A percentile compares a stretch with the other conserved stretches of the same genome.
These are phyloP conservation scores for Lepus europaeus DNA, from an alignment of 2,113 vertebrate genomes.

Conservation along the genomic window DNA sequence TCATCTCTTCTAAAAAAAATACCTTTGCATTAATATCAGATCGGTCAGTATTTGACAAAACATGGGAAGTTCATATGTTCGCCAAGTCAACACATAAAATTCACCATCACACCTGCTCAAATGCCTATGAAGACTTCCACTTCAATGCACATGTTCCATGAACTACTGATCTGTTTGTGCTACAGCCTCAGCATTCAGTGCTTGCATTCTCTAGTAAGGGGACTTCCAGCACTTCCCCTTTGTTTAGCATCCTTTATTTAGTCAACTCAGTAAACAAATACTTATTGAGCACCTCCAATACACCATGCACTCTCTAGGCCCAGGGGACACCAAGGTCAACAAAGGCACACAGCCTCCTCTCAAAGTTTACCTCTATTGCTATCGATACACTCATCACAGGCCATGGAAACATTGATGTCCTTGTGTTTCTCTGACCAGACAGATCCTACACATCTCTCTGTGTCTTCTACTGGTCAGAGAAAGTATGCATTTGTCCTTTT, in stretches of 20 bases:
- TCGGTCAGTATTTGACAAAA: not conserved
- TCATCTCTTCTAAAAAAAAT: not conserved
- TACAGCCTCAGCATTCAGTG: not conserved
- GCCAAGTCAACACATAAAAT: not conserved
- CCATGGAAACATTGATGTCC: not conserved
- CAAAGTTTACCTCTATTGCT: not conserved
- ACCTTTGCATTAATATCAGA: not conserved
- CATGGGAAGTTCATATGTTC: not conserved
- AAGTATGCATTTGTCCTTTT: not conserved
- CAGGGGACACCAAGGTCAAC: not conserved
- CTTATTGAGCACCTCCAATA: not conserved
- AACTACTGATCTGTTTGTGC: not conserved
- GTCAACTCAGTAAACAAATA: not conserved
- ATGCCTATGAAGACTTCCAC: not conserved
- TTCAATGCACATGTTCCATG: not conserved
- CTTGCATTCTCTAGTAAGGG: not conserved
- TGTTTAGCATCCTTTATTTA: not conserved
- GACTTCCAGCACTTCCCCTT: not conserved
- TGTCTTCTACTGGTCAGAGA: not conserved
- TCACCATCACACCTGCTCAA: not conserved
- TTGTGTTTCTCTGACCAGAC: not conserved
- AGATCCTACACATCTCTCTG: not conserved
- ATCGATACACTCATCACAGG: accelerated
- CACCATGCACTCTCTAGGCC: not conserved
- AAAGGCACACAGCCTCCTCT: not conserved